Evolutionary conservation across 1,140 invertebrate genomes (phyloP), one percentile per base, ranked within the genome.

Genomic region (Bombus haemorrhoidalis): DNA sequence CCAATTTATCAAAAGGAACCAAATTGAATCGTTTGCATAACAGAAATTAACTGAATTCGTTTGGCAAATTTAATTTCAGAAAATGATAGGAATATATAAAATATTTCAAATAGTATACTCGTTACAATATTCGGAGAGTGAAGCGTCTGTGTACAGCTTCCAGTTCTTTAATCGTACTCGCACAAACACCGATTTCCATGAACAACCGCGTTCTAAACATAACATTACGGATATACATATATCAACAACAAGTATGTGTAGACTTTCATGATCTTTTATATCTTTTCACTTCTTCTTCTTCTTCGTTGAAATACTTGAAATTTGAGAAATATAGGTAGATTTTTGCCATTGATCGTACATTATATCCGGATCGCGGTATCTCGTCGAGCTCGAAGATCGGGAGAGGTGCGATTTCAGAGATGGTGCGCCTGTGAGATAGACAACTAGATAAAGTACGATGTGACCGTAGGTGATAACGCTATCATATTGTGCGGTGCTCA

Each of bases 401-500:
- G 81, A 47, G 59, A 86, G 53, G 87, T 89, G 88, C 85, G 82
- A 57, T 80, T 85, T 85, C 64, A 86, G 25, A 81, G 69, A 82
- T 79, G 68, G 87, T 90, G 88, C 89, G 85, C 39, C 62, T 80
- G 85, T 83, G 89, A 81, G 62, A 83, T 87, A 87, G 81, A 84
- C 84, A 86, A 90, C 89, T 90, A 89, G 85, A 89, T 73, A 85
- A 86, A 84, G 64, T 87, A 87, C 81, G 57, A n/a, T 28, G 66
- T 87, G 81, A 87, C 73, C 88, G 76, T 72, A 59, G 53, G 81
- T 84, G 81, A 87, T 81, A 89, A 69, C 66, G 47, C 83, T 88
- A 73, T 71, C 83, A 71, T 87, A 91, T 90, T 87, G 88, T 91
- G 90, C 90, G 82, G 90, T 91, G 90, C 89, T 91, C 85, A 87